These are phyloP conservation scores for Tachuris rubrigastra DNA, from an alignment of 2,113 vertebrate genomes.

Conservation along the genomic window DNA sequence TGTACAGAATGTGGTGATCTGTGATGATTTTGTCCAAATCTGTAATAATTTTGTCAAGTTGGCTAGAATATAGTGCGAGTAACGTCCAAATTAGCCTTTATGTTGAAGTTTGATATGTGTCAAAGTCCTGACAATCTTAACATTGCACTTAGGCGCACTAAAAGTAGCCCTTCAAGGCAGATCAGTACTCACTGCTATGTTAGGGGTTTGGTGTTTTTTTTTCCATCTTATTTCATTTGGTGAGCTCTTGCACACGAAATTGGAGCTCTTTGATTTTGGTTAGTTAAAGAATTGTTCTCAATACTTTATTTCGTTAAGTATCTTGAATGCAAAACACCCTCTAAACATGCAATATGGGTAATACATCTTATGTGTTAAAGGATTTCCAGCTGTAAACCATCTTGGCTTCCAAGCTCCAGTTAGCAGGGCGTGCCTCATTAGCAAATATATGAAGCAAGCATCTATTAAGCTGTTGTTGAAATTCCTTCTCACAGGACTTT, in stretches of 20 bases:
- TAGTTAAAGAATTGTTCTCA: not conserved
- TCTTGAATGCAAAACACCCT: not conserved
- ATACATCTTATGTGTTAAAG: not conserved
- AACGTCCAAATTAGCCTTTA: not conserved
- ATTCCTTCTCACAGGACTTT: not conserved
- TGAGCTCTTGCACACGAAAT: not conserved
- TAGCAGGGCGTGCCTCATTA: not conserved
- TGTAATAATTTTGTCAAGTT: not conserved
- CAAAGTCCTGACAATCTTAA: not conserved
- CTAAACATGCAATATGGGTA: not conserved
- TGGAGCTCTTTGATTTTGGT: not conserved
- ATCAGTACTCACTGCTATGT: not conserved
- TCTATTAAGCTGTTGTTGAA: not conserved
- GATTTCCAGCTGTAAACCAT: not conserved
- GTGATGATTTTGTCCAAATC: not conserved
- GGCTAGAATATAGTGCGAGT: not conserved
- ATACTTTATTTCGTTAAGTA: not conserved
- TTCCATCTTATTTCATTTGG: not conserved
- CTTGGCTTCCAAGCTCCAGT: constrained; percentile 3
- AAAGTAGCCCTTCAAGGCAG: not conserved
- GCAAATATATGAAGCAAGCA: not conserved
- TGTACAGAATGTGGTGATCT: not conserved
- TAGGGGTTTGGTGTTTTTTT: not conserved
- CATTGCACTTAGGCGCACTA: not conserved
- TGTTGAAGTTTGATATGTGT: not conserved